phyloP scores from a whole-genome alignment of 1,140 invertebrate genomes.

The Scaptomyza graminum region DNA sequence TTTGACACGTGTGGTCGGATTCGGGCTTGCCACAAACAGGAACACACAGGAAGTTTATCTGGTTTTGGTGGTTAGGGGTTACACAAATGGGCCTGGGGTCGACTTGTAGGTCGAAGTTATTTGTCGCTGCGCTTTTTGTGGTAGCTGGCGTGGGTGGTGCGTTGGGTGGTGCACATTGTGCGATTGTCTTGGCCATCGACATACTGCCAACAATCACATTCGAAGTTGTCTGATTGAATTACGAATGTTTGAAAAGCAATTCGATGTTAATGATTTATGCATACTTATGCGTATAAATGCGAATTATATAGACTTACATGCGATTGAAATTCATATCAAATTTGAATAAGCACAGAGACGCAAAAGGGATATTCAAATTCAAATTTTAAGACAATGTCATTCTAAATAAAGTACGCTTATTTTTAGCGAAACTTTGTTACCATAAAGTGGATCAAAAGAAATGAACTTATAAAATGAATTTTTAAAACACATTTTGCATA shows the following conservation, averaged over 20 bases:
- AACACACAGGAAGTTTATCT: slow-evolving; percentile 40
- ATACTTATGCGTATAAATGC: slow-evolving; percentile 6
- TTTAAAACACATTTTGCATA: too few species aligned
- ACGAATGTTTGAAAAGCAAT: slow-evolving; percentile 37
- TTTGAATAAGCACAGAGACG: neutral
- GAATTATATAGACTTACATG: neutral
- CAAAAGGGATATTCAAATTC: too few species aligned
- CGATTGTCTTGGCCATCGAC: slow-evolving; percentile 49
- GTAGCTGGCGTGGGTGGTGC: slow-evolving; percentile 41
- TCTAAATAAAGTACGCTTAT: too few species aligned
- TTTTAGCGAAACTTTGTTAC: too few species aligned
- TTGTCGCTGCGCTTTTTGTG: slow-evolving; percentile 72
- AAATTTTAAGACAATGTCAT: too few species aligned
- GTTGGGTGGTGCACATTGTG: slow-evolving; percentile 33
- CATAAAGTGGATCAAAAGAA: too few species aligned
- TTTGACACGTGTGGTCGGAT: slow-evolving; percentile 66
- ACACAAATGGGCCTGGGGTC: slow-evolving; percentile 34
- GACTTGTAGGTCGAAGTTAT: slow-evolving; percentile 19
- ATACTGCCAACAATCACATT: slow-evolving; percentile 33
- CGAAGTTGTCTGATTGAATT: slow-evolving; percentile 3
- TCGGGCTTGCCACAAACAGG: slow-evolving; percentile 10
- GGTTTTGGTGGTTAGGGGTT: slow-evolving; percentile 17
- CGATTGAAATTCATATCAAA: neutral
- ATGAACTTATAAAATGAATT: too few species aligned
- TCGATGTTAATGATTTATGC: slow-evolving; percentile 32